Percentiles rank a stretch among this genome's conserved stretches.
Evolutionary conservation across 2,797 vertebrate genomes (phyloP).

Genomic region (Rhabdomys pumilio): DNA sequence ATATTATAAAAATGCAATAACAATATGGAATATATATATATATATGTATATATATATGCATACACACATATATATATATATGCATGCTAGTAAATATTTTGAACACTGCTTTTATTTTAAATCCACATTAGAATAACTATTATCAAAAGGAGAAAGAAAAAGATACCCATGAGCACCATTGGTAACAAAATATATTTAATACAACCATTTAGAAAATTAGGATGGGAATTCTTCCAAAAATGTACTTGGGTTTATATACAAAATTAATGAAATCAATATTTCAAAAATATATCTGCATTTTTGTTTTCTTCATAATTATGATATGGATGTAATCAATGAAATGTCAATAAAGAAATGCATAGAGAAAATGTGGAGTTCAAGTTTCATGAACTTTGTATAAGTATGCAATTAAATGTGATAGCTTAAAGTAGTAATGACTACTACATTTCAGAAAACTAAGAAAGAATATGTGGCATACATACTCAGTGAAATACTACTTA

Average conservation of each 20-base stretch:
- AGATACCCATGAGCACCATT: background rate
- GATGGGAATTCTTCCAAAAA: background rate
- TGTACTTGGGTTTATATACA: background rate
- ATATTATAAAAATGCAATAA: background rate
- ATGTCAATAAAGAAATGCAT: background rate
- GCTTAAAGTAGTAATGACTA: background rate
- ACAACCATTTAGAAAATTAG: background rate
- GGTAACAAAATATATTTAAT: background rate
- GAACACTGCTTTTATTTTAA: background rate
- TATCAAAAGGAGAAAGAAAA: background rate
- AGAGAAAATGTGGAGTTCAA: background rate
- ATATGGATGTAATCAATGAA: background rate
- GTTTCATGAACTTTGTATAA: background rate
- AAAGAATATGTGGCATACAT: background rate
- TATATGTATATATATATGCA: too few relatives aligned
- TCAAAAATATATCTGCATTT: background rate
- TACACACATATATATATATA: too few relatives aligned
- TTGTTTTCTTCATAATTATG: background rate
- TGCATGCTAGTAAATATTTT: background rate
- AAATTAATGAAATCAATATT: background rate
- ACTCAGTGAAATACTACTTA: background rate
- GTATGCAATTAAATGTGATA: background rate
- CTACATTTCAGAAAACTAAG: background rate
- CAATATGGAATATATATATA: background rate
- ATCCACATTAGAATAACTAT: background rate